Evolutionary conservation across 2,888 invertebrate species (phyloP), one percentile per base, ranked within the genome.

Genomic region (Hydropsyche betteni): DNA sequence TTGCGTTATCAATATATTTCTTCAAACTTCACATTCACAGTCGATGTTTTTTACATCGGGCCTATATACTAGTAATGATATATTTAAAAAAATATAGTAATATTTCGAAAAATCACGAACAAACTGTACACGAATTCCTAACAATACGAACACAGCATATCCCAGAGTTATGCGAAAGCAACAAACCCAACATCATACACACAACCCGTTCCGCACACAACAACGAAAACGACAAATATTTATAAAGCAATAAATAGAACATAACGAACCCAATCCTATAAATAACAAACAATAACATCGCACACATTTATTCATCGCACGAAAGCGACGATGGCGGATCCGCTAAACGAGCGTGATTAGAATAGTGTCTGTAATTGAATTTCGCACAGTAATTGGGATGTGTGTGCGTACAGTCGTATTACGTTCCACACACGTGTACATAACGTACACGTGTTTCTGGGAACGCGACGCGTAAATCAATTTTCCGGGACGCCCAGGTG

Each of bases 261-360:
- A 34, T 64, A 64, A 64, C 33, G 12, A 12, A 64, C 0, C 2
- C 44, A 10, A 44, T 16, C 12, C 64, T 34, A 64, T 64, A 64
- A 64, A 64, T 64, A 44, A 44, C 44, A 44, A 44, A 44, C 44
- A 44, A 44, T 4, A 44, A 44, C 10, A 44, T 44, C 6, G 10
- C 44, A 44, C 7, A 44, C 44, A 44, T 64, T 64, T 64, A 64
- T 64, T 64, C 64, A 64, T 64, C 64, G 34, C 64, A 64, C 64
- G 64, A 14, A 69, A n/a, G 44, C 69, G 44, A 44, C 69, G 69
- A 70, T 70, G 34, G 16, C 14, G 69, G 33, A 51, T 44, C 14
- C 69, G 69, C 53, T 74, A 74, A 64, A 55, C 74, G 68, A 44
- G 33, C 69, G 69, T 69, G 74, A 69, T 74, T 74, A 74, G 74